phyloP scores from a whole-genome alignment of 2,888 invertebrate species.

The Torymus tubicola region DNA sequence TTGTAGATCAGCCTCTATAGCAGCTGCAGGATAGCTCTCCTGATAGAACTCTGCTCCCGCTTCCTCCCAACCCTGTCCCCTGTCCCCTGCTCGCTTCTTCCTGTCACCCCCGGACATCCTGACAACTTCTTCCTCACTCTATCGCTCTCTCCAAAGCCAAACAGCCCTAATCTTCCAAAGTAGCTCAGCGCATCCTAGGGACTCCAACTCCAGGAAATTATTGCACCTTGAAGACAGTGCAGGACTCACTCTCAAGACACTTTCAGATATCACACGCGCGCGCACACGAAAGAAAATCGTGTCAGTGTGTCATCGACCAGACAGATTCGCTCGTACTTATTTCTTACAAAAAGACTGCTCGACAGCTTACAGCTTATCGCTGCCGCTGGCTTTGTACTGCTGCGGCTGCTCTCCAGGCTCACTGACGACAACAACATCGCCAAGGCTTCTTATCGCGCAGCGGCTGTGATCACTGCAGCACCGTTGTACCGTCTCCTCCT shows the following conservation, averaged over 20 bases:
- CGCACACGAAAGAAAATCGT: background rate
- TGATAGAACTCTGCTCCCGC: slow-evolving; percentile 91
- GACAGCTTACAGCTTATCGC: background rate
- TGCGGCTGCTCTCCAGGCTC: background rate
- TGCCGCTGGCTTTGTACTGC: background rate
- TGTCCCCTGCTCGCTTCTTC: slow-evolving; percentile 78
- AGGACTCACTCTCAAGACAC: no score
- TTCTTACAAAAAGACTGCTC: background rate
- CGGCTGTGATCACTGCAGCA: background rate
- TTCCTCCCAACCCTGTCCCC: slow-evolving; percentile 87
- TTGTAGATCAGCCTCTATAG: slow-evolving; percentile 81
- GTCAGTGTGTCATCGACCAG: slow-evolving; percentile 11
- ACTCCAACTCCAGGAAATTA: no score
- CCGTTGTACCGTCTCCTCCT: no score
- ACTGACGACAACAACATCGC: background rate
- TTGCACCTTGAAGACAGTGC: background rate
- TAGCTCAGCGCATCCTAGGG: background rate
- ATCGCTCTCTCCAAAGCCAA: background rate
- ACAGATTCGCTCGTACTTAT: background rate
- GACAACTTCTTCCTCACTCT: background rate
- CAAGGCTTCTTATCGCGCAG: background rate
- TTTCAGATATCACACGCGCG: no score
- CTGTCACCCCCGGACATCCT: slow-evolving; percentile 81
- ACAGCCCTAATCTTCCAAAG: background rate
- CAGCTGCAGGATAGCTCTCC: slow-evolving; percentile 85